These are phyloP conservation scores for Amphiura filiformis DNA, from an alignment of 35 echinoderm and acorn worm genomes.

Conservation along the genomic window DNA sequence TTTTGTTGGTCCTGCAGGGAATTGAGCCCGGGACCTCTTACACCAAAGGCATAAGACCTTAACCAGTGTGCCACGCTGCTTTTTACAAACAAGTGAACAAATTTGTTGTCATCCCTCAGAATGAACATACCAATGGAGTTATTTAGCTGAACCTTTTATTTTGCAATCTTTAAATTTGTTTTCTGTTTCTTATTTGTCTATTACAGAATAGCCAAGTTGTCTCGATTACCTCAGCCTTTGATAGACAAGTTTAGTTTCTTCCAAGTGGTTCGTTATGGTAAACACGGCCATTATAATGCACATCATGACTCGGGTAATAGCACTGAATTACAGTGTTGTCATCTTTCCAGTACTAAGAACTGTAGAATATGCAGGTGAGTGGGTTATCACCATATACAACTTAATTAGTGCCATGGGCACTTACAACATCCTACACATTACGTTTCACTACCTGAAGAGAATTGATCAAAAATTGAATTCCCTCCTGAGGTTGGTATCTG, in stretches of 20 bases:
- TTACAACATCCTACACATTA: background rate
- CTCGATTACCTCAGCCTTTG: slow-evolving; percentile 53
- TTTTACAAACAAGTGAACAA: too few species aligned
- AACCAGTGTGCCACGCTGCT: too few species aligned
- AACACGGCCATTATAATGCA: slow-evolving; percentile 87
- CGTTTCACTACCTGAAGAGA: too few species aligned
- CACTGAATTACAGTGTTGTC: slow-evolving; percentile 59
- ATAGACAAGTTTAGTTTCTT: slow-evolving; percentile 81
- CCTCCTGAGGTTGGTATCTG: too few species aligned
- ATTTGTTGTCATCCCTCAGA: too few species aligned
- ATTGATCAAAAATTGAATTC: too few species aligned
- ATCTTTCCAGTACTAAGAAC: slow-evolving; percentile 42
- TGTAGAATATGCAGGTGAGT: slow-evolving; percentile 85
- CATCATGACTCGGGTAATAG: slow-evolving; percentile 78
- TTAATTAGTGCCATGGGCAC: background rate
- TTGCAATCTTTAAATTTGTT: too few species aligned
- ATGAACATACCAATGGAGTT: too few species aligned
- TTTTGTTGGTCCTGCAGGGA: too few species aligned
- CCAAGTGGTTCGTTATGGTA: slow-evolving; percentile 85
- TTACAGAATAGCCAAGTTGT: slow-evolving; percentile 52
- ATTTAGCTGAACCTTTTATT: too few species aligned
- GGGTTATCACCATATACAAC: background rate
- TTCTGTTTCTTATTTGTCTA: background rate
- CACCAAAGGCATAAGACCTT: too few species aligned
- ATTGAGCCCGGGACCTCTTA: too few species aligned